These are phyloP conservation scores for Ivindomyrus marchei DNA, from an alignment of 2,113 vertebrate species.

Conservation along the genomic window DNA sequence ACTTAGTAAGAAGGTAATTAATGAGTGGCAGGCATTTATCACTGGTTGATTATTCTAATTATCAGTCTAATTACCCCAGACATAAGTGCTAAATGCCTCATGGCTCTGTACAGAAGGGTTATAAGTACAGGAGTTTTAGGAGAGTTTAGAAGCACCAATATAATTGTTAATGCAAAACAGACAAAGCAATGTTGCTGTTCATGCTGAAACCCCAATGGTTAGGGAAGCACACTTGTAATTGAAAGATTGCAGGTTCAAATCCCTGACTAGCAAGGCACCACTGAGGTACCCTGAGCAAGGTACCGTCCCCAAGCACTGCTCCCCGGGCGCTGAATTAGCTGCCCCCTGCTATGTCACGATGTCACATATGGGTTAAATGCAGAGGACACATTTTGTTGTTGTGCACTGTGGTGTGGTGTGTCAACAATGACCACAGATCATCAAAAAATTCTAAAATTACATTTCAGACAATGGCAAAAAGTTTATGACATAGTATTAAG, in stretches of 20 bases:
- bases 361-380: no score
- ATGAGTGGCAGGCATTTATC: neutral
- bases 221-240: no score
- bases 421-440: no score
- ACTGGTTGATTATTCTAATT: constrained; percentile 6
- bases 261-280: no score
- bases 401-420: no score
- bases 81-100: neutral
- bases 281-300: no score
- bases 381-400: no score
- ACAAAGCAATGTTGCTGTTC: neutral
- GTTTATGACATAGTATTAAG: neutral
- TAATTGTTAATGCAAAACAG: neutral
- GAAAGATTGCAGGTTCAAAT: no score
- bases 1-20: neutral
- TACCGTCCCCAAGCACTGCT: no score
- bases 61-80: constrained; percentile 1
- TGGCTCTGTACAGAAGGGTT: neutral
- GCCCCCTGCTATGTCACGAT: no score
- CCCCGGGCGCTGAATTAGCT: no score
- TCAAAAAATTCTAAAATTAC: neutral
- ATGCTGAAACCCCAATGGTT: no score
- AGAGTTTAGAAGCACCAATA: neutral
- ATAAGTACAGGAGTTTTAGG: neutral
- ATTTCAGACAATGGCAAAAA: neutral